phyloP scores from a whole-genome alignment of 2,888 invertebrate species.

The Ennomos fuscantarius region DNA sequence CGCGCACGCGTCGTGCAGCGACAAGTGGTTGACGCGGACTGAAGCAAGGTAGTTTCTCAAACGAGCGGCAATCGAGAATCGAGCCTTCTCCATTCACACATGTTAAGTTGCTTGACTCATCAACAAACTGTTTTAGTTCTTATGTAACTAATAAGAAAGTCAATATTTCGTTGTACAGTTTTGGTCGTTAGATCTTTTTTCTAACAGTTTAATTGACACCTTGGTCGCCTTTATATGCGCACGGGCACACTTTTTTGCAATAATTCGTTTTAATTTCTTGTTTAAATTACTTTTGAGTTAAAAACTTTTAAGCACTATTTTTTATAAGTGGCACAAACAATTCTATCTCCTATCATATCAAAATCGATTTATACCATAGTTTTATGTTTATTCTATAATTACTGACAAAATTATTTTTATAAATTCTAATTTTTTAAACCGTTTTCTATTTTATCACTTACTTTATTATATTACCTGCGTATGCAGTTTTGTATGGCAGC shows the following conservation, averaged over 20 bases:
- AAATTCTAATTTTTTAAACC: too few relatives aligned
- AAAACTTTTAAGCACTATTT: too few relatives aligned
- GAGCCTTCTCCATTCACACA: constrained; percentile 79
- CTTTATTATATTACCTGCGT: too few relatives aligned
- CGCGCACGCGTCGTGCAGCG: constrained; percentile 65
- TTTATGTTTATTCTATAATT: too few relatives aligned
- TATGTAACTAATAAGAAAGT: constrained; percentile 9
- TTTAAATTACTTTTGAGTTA: constrained; percentile 35
- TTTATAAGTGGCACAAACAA: too few relatives aligned
- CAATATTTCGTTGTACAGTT: constrained; percentile 23
- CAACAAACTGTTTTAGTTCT: constrained; percentile 39
- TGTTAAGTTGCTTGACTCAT: constrained; percentile 54
- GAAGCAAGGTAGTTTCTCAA: constrained; percentile 69
- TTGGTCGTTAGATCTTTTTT: constrained; percentile 48
- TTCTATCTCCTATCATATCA: too few relatives aligned
- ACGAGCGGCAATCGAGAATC: constrained; percentile 71
- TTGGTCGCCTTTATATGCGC: constrained; percentile 80
- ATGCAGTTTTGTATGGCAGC: too few relatives aligned
- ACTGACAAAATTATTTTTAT: too few relatives aligned
- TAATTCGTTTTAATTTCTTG: constrained; percentile 61
- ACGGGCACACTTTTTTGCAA: constrained; percentile 76
- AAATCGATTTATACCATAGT: too few relatives aligned
- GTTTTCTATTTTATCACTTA: too few relatives aligned
- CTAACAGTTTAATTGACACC: constrained; percentile 59
- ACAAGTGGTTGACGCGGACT: constrained; percentile 73